Percentiles rank a stretch among this genome's conserved stretches.
phyloP scores from a whole-genome alignment of 2,888 invertebrate genomes.

The Lamproptera curius region DNA sequence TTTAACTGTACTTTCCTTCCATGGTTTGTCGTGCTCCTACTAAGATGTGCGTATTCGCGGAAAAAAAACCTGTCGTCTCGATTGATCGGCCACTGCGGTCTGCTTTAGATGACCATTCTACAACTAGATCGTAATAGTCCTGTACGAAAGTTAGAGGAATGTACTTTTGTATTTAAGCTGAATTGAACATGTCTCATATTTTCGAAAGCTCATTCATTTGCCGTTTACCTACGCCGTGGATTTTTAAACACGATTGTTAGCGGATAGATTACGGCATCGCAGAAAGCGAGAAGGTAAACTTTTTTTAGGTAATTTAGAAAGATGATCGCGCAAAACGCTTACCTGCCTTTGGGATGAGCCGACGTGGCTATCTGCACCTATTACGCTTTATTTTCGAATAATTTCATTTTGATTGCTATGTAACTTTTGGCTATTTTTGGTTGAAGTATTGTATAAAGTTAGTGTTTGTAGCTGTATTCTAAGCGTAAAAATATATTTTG shows the following conservation, averaged over 20 bases:
- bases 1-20: conserved; percentile 69
- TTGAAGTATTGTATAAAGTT: too few relatives aligned
- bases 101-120: conserved; percentile 36
- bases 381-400: too few relatives aligned
- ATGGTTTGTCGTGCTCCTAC: conserved; percentile 47
- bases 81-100: conserved; percentile 38
- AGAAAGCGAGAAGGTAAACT: conserved; percentile 13
- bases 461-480: too few relatives aligned
- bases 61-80: conserved; percentile 53
- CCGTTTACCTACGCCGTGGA: conserved; percentile 15
- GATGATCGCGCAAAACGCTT: conserved; percentile 20
- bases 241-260: conserved; percentile 1
- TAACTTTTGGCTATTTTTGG: too few relatives aligned
- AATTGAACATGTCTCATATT: too few relatives aligned
- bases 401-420: too few relatives aligned
- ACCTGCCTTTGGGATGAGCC: conserved; percentile 20
- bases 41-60: conserved; percentile 54
- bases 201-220: too few relatives aligned
- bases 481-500: too few relatives aligned
- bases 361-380: conserved; percentile 15
- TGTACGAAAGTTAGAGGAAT: conserved; percentile 4
- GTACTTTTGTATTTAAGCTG: not conserved
- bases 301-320: conserved; percentile 14
- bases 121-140: conserved; percentile 41
- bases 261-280: conserved; percentile 13